These are phyloP conservation scores for Vimba vimba DNA, from an alignment of 2,113 vertebrate genomes.

Conservation along the genomic window DNA sequence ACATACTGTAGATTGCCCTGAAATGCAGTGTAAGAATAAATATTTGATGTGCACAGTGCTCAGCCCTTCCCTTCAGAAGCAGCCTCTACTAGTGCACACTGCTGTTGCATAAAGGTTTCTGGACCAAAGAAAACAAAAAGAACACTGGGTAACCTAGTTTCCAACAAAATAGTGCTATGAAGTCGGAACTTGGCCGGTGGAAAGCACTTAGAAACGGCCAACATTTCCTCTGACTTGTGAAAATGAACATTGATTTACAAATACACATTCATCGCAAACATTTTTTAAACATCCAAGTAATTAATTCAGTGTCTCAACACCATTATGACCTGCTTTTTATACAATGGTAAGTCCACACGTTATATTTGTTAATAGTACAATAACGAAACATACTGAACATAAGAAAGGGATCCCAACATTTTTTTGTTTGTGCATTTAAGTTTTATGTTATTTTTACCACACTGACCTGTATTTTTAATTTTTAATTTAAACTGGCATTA, in stretches of 20 bases:
- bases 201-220: not conserved
- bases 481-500: too few relatives aligned
- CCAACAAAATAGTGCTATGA: not conserved
- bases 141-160: not conserved
- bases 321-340: too few relatives aligned
- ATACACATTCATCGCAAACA: not conserved
- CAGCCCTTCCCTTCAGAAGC: slow-evolving; percentile 39
- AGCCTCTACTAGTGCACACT: not conserved
- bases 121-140: not conserved
- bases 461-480: too few relatives aligned
- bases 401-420: too few relatives aligned
- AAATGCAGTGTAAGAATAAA: slow-evolving; percentile 52
- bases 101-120: not conserved
- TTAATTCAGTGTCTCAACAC: not conserved
- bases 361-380: not conserved
- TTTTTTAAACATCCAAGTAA: not conserved
- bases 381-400: too few relatives aligned
- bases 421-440: too few relatives aligned
- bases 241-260: not conserved
- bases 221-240: not conserved
- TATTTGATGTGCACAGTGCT: slow-evolving; percentile 50
- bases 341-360: not conserved
- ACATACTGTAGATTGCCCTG: slow-evolving; percentile 11
- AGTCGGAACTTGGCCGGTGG: not conserved
- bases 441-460: too few relatives aligned